A percentile compares a stretch with the other conserved stretches of the same genome.
Conservation (phyloP, 2,888 invertebrate genomes). For the Himalopsyche kuldschensis region DNA sequence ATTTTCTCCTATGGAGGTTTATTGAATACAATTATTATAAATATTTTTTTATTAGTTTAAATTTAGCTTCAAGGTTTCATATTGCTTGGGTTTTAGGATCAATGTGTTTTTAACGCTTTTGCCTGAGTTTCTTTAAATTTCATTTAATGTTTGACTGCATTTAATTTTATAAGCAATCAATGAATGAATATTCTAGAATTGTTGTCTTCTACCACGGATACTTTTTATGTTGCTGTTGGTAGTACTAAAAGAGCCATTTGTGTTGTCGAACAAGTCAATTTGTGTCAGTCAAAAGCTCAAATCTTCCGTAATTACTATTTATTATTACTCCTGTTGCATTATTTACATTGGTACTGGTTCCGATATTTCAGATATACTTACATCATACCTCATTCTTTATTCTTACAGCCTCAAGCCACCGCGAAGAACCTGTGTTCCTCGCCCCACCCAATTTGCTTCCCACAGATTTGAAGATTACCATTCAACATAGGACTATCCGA, state of each 20-base stretch:
- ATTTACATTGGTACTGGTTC: not conserved
- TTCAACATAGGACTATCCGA: conserved; percentile 85
- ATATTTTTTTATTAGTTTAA: too few species aligned
- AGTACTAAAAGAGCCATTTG: not conserved
- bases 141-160: too few species aligned
- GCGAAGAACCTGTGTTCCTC: conserved; percentile 26
- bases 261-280: not conserved
- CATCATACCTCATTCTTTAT: not conserved
- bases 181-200: not conserved
- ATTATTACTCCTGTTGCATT: not conserved
- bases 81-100: too few species aligned
- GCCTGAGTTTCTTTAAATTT: too few species aligned
- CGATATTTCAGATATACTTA: not conserved
- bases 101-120: too few species aligned
- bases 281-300: not conserved
- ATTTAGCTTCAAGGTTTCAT: too few species aligned
- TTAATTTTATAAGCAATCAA: not conserved
- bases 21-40: too few species aligned
- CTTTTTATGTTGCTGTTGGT: not conserved
- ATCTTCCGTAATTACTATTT: not conserved
- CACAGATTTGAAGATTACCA: conserved; percentile 48
- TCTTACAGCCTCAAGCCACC: not conserved
- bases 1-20: too few species aligned
- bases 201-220: not conserved
- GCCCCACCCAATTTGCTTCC: conserved; percentile 31